These are phyloP conservation scores for Atrichornis clamosus DNA, from an alignment of 2,113 vertebrate species.

Conservation along the genomic window DNA sequence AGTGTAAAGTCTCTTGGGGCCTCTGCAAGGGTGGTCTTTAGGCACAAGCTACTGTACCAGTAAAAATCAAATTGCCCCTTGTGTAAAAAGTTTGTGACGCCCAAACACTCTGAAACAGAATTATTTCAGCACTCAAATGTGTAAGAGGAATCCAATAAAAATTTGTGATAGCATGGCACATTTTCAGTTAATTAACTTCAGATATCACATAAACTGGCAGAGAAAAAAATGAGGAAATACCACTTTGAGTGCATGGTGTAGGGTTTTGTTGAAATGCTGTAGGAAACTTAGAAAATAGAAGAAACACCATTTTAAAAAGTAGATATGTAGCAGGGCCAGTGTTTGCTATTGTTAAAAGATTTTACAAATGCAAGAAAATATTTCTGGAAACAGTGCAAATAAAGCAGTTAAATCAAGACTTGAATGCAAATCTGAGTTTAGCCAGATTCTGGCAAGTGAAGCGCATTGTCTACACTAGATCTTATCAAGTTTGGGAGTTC, in stretches of 20 bases:
- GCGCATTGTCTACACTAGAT: neutral
- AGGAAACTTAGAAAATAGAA: neutral
- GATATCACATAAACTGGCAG: neutral
- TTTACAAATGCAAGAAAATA: neutral
- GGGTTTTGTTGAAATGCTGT: neutral
- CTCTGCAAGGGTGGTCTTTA: conserved; percentile 41
- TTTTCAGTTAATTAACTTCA: conserved; percentile 40
- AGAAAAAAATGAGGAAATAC: neutral
- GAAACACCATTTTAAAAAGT: neutral
- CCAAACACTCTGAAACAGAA: neutral
- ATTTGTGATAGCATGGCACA: neutral
- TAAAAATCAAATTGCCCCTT: conserved; percentile 10
- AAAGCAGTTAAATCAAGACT: neutral
- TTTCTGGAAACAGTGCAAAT: neutral
- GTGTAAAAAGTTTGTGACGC: neutral
- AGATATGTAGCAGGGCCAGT: neutral
- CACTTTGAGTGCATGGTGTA: neutral
- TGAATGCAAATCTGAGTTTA: neutral
- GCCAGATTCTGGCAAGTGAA: neutral
- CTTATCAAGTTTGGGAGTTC: neutral
- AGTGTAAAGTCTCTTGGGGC: neutral
- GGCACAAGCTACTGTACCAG: neutral
- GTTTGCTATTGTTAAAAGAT: neutral
- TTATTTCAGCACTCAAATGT: neutral
- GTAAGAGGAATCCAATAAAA: neutral